Conservation (phyloP, 37 sponge, comb jelly and placozoan species). For the Dysidea cf. avara region DNA sequence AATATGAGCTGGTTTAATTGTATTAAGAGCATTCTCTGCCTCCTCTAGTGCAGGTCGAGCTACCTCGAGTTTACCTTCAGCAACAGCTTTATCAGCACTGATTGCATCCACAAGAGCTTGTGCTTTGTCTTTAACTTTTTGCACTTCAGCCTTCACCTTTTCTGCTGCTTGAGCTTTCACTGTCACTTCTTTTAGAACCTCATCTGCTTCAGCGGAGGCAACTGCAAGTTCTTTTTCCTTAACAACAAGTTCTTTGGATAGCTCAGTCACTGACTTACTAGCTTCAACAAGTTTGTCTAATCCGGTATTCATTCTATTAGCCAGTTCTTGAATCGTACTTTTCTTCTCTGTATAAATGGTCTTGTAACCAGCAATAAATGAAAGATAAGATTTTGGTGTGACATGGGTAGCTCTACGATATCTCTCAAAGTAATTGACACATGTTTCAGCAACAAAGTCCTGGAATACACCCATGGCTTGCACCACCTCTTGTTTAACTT, state of each 20-base stretch:
- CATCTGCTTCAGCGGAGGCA: slow-evolving; percentile 89
- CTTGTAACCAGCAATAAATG: slow-evolving; percentile 96
- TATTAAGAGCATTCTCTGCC: slow-evolving; percentile 95
- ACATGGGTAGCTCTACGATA: slow-evolving; percentile 94
- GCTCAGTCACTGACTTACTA: slow-evolving; percentile 85
- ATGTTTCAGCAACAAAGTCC: slow-evolving; percentile 92
- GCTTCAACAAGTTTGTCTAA: slow-evolving; percentile 96
- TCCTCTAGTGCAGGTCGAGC: slow-evolving; percentile 97
- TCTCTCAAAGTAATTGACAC: slow-evolving; percentile 92
- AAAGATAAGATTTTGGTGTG: slow-evolving; percentile 99
- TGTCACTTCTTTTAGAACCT: slow-evolving; percentile 91
- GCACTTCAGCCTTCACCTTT: slow-evolving; percentile 92
- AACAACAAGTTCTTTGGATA: slow-evolving; percentile 85
- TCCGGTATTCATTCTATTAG: slow-evolving; percentile 92
- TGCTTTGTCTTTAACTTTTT: slow-evolving; percentile 97
- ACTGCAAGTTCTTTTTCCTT: slow-evolving; percentile 99
- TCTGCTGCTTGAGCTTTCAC: slow-evolving; percentile 97
- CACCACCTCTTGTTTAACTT: slow-evolving; percentile 84
- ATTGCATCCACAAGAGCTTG: slow-evolving; percentile 97
- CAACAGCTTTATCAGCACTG: slow-evolving; percentile 89
- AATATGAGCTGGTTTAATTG: slow-evolving; percentile 95
- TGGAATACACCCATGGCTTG: slow-evolving; percentile 97
- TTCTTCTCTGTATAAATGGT: slow-evolving; percentile 87
- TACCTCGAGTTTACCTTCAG: slow-evolving; percentile 84
- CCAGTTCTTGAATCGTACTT: slow-evolving; percentile 80